Base-by-base conservation (phyloP, 2,888 invertebrate species). In the Plagodis dolabraria region DNA sequence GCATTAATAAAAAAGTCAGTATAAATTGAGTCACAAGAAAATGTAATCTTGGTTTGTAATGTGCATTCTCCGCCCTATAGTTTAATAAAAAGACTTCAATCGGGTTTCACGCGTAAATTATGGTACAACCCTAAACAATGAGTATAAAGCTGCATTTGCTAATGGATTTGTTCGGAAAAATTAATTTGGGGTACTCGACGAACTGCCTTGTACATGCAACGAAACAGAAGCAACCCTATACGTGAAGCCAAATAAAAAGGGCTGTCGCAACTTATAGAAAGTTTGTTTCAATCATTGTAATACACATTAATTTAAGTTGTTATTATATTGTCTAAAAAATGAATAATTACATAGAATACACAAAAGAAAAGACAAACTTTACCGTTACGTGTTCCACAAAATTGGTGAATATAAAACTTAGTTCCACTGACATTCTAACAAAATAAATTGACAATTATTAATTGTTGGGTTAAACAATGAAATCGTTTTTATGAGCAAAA, bases 81-180 rank as follows among this genome's bases (percentile, higher is more conserved):
- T 83, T 92, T 92, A 89, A 84, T 7, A 36, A 86, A 86, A 78
- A 80, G 80, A 83, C 85, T 86, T 80, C 83, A 85, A 87, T 89
- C 89, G 86, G 77, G 87, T 88, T 90, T 87, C 79, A 81, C 79
- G 80, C 87, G 87, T 90, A 91, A 92, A 89, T 90, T 91, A 92
- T 90, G 86, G 85, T 86, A 89, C 88, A 87, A 85, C 82, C 83
- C 87, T 85, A 85, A 83, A 92, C 89, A 91, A 92, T 82, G 77
- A 68, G 70, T 79, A 87, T 86, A 88, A 89, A 86, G 75, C 76
- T 79, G 82, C 81, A 88, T 87, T 86, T 87, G 83, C 90, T 91
- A 92, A 92, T 92, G 90, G 87, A 90, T 91, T 89, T 89, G 88
- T 90, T 92, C 89, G 88, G 85, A 86, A 88, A 90, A 88, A 91